Base-by-base conservation (phyloP, 1,140 invertebrate genomes). In the Lepidotrigona ventralis region DNA sequence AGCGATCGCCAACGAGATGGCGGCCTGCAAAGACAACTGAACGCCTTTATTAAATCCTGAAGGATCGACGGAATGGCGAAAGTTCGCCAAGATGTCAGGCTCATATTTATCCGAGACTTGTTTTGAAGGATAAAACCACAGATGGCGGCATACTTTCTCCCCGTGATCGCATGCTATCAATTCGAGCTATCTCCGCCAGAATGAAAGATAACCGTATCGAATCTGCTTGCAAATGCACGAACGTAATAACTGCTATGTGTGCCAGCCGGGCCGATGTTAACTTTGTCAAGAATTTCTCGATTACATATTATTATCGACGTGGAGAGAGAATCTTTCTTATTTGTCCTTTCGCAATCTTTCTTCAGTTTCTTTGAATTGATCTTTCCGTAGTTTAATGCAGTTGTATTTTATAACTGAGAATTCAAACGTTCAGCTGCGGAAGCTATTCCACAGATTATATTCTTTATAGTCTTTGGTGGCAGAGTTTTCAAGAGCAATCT, bases 41-140 rank as follows among this genome's bases (percentile, higher is more conserved):
- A 26, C 60, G 85, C 86, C 90, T 91, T 92, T 91, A 92, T 92
- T 91, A 92, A 92, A 92, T 92, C 89, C 79, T 82, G 82, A 63
- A 72, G 88, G 81, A 89, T 88, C 86, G 88, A 75, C 85, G 77
- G 87, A 89, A 92, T 89, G 88, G 88, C 87, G 87, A 91, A 92
- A 92, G 90, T 92, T 92, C 83, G 85, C 79, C n/a, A 53, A 19
- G 83, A 87, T 82, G 81, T 84, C 74, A 71, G 60, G 78, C 76
- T 69, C 71, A 77, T 88, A 91, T 90, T 91, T 90, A 90, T 80
- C 39, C 68, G 33, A 29, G 56, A 23, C 23, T 83, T 64, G 71
- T 80, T 85, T 68, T 51, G 26, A 29, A 26, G 33, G 51, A 51
- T 68, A 81, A 77, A 33, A 82, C 33, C 82, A 70, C 87, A 71